Evolutionary conservation across 1,140 invertebrate genomes (phyloP).

Genomic region (Hyphantria cunea): DNA sequence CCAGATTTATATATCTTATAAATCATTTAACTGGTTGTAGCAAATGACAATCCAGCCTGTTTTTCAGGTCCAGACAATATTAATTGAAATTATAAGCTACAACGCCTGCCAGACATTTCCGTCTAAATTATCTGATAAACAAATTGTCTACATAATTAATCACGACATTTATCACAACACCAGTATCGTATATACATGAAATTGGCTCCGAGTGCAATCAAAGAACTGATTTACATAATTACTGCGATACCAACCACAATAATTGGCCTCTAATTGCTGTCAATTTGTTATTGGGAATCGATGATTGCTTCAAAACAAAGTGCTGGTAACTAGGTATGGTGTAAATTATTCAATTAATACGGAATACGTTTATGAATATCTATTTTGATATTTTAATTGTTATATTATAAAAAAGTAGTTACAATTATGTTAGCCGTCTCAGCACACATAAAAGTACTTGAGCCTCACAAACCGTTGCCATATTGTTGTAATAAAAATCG

Average conservation of each 20-base stretch:
- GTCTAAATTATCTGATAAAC: constrained; percentile 24
- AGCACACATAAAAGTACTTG: too few relatives aligned
- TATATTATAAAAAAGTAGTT: neutral
- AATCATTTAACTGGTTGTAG: too few relatives aligned
- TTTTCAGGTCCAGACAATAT: constrained; percentile 2
- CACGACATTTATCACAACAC: constrained; percentile 43
- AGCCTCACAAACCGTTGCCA: too few relatives aligned
- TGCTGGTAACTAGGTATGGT: constrained; percentile 6
- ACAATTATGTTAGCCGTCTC: neutral
- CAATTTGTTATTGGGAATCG: constrained; percentile 50
- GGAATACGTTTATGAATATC: neutral
- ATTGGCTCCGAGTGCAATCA: constrained; percentile 53
- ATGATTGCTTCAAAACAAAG: constrained; percentile 22
- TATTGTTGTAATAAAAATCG: too few relatives aligned
- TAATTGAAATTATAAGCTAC: constrained; percentile 16
- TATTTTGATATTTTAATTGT: neutral
- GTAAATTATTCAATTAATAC: constrained; percentile 5
- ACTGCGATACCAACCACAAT: constrained; percentile 46
- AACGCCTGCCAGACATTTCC: constrained; percentile 13
- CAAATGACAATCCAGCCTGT: too few relatives aligned
- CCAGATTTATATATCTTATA: too few relatives aligned
- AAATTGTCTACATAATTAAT: constrained; percentile 44
- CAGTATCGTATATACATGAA: constrained; percentile 31
- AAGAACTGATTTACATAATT: constrained; percentile 62
- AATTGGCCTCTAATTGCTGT: constrained; percentile 62